A percentile compares a stretch with the other conserved stretches of the same genome.
Conservation (phyloP, 2,113 vertebrate species). For the Echinops telfairi region DNA sequence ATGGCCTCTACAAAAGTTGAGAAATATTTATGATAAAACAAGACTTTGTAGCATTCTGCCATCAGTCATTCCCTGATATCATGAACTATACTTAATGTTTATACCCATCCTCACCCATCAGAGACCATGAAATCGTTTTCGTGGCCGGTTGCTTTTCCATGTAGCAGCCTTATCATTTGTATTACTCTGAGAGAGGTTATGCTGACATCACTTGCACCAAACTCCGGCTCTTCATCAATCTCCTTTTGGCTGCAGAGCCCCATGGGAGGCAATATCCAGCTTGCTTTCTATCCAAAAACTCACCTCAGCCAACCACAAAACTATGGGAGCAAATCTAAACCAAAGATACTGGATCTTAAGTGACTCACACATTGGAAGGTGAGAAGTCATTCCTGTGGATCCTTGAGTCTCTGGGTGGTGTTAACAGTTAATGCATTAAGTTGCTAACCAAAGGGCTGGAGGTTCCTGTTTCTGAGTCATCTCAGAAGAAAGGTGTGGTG, state of each 20-base stretch:
- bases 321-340: constrained; percentile 51
- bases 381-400: background rate
- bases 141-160: constrained; percentile 58
- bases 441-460: background rate
- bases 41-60: background rate
- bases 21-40: constrained; percentile 58
- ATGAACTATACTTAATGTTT: constrained; percentile 63
- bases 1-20: constrained; percentile 32
- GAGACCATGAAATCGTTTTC: constrained; percentile 69
- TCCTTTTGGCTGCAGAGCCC: constrained; percentile 63
- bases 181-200: constrained; percentile 55
- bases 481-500: background rate
- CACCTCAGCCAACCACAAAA: constrained; percentile 58
- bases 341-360: constrained; percentile 14
- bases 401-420: background rate
- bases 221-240: constrained; percentile 70
- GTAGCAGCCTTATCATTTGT: constrained; percentile 63
- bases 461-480: background rate
- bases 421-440: background rate
- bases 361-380: constrained; percentile 7
- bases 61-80: constrained; percentile 49
- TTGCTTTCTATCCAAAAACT: constrained; percentile 71
- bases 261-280: constrained; percentile 66
- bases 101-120: constrained; percentile 30
- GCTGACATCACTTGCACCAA: constrained; percentile 28